phyloP scores from a whole-genome alignment of 2,888 invertebrate species.

The Epinotia brunnichana region DNA sequence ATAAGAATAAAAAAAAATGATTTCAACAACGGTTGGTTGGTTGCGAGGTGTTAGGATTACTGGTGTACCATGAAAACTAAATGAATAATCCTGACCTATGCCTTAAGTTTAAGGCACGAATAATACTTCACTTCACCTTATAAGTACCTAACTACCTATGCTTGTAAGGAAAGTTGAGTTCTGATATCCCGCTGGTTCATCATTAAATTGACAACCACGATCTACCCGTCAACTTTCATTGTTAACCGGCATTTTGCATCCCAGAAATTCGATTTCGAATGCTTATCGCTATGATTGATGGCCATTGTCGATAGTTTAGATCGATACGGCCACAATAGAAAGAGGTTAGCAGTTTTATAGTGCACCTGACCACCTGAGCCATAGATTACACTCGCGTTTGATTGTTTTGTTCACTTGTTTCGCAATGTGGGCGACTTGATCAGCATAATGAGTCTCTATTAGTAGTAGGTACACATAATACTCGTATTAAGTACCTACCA shows the following conservation, averaged over 20 bases:
- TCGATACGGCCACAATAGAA: slow-evolving; percentile 42
- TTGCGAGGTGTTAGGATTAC: no score
- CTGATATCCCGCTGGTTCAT: slow-evolving; percentile 55
- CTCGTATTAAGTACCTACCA: not conserved
- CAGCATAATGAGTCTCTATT: not conserved
- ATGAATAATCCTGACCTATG: not conserved
- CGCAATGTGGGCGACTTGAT: not conserved
- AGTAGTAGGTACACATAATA: no score
- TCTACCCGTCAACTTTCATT: slow-evolving; percentile 73
- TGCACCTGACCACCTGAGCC: slow-evolving; percentile 35
- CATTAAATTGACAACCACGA: slow-evolving; percentile 67
- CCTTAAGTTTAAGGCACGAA: not conserved
- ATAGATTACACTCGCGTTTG: slow-evolving; percentile 19
- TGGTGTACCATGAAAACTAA: not conserved
- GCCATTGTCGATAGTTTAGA: slow-evolving; percentile 55
- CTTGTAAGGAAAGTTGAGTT: slow-evolving; percentile 57
- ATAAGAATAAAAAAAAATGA: no score
- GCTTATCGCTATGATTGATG: slow-evolving; percentile 58
- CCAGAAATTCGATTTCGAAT: slow-evolving; percentile 60
- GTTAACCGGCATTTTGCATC: slow-evolving; percentile 70
- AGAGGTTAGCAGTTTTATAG: slow-evolving; percentile 41
- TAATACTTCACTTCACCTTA: not conserved
- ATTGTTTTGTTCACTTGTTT: slow-evolving; percentile 20
- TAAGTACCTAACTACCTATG: slow-evolving; percentile 14
- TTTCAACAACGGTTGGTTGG: no score